Conservation (phyloP, 2,797 vertebrate genomes). For the Hephaestus fuliginosus region DNA sequence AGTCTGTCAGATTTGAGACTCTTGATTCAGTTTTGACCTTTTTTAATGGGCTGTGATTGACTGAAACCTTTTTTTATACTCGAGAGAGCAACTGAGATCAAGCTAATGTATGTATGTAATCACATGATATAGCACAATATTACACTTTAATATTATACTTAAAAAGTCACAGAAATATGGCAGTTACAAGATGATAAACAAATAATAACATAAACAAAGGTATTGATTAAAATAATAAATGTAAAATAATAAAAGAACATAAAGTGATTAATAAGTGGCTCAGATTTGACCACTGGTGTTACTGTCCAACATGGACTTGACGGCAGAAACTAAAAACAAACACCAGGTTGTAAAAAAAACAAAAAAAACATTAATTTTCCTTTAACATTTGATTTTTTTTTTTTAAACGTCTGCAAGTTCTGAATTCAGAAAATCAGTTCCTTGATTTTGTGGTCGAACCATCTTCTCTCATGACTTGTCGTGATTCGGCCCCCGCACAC, state of each 20-base stretch:
- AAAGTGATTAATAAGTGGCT: background rate
- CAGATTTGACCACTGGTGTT: background rate
- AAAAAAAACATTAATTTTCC: background rate
- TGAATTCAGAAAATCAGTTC: conserved; percentile 12
- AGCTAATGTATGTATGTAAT: background rate
- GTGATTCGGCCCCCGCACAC: conserved; percentile 14
- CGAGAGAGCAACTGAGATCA: background rate
- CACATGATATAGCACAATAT: background rate
- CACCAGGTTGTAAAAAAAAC: too few relatives aligned
- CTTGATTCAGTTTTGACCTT: background rate
- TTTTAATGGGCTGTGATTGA: background rate
- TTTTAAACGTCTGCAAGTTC: conserved; percentile 2
- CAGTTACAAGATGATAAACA: background rate
- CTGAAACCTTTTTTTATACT: background rate
- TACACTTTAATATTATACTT: background rate
- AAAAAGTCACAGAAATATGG: background rate
- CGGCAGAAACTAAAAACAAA: background rate
- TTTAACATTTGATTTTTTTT: background rate
- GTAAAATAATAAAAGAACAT: background rate
- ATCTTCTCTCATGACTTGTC: conserved; percentile 23
- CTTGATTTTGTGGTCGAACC: conserved; percentile 3
- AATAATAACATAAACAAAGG: background rate
- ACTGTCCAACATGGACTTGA: background rate
- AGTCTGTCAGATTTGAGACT: background rate
- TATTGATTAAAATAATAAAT: background rate